Percentiles rank a stretch among this genome's conserved stretches.
Conservation (phyloP, 2,797 vertebrate species). For the Lepilemur septentrionalis region DNA sequence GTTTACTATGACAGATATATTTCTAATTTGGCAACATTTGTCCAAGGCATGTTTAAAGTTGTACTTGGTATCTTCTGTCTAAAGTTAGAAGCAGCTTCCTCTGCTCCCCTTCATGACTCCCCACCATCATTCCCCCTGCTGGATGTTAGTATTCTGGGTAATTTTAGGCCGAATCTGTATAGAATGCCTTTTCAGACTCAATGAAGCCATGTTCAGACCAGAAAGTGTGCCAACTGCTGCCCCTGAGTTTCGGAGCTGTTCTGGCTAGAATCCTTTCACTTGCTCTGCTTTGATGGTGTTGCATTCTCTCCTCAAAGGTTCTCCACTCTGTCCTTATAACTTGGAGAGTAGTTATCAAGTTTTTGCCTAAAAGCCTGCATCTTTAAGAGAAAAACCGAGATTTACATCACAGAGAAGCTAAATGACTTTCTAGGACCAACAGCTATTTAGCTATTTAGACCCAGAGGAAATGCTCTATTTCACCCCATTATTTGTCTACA, state of each 20-base stretch:
- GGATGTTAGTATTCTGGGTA: neutral
- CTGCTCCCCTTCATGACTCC: neutral
- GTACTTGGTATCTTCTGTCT: neutral
- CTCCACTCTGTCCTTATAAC: neutral
- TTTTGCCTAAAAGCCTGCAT: neutral
- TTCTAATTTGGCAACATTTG: neutral
- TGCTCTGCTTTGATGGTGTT: neutral
- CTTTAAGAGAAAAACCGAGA: neutral
- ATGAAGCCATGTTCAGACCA: neutral
- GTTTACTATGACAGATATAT: neutral
- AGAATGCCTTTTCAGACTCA: neutral
- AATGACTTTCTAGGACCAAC: neutral
- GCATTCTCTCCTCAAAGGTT: neutral
- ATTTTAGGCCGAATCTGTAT: neutral
- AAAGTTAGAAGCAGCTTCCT: neutral
- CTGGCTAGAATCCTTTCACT: neutral
- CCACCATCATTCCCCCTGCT: neutral
- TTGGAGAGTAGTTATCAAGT: neutral
- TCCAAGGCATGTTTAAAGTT: neutral
- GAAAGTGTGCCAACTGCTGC: neutral
- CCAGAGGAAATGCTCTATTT: neutral
- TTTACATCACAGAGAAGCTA: neutral
- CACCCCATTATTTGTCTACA: neutral
- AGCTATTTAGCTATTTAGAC: neutral
- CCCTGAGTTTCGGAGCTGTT: neutral